A percentile compares a stretch with the other conserved stretches of the same genome.
Conservation (phyloP, 2,113 vertebrate species). For the Fulmarus glacialis region DNA sequence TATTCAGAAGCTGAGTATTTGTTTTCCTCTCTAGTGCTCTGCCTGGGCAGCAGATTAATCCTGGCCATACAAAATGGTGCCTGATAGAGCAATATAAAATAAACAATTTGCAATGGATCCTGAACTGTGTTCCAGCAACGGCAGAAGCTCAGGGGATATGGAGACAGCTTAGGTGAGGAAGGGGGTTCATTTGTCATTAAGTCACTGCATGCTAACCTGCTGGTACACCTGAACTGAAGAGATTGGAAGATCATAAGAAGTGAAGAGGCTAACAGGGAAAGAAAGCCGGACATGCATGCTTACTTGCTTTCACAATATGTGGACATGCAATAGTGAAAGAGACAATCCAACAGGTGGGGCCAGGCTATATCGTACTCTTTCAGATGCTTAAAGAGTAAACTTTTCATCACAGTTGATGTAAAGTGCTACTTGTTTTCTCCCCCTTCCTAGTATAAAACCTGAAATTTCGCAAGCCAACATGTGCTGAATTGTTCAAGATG, state of each 20-base stretch:
- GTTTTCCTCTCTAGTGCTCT: constrained; percentile 42
- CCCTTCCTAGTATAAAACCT: background rate
- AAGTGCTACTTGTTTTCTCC: background rate
- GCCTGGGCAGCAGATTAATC: constrained; percentile 27
- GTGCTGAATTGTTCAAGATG: background rate
- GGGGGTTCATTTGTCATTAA: background rate
- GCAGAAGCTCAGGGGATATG: background rate
- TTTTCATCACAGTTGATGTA: background rate
- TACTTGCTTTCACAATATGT: background rate
- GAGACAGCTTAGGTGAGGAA: background rate
- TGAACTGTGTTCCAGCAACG: background rate
- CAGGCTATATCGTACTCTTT: background rate
- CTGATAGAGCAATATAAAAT: background rate
- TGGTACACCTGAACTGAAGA: background rate
- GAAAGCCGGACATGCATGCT: background rate
- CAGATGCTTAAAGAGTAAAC: background rate
- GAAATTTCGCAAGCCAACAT: background rate
- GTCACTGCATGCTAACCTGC: background rate
- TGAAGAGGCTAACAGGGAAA: background rate
- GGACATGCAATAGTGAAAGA: background rate
- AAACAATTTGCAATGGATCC: background rate
- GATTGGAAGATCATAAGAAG: background rate
- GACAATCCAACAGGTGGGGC: background rate
- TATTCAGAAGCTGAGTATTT: constrained; percentile 21
- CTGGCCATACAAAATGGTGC: background rate